Evolutionary conservation across 37 sponge, comb jelly and placozoan genomes (phyloP).

Genomic region (Aplysina aerophoba): DNA sequence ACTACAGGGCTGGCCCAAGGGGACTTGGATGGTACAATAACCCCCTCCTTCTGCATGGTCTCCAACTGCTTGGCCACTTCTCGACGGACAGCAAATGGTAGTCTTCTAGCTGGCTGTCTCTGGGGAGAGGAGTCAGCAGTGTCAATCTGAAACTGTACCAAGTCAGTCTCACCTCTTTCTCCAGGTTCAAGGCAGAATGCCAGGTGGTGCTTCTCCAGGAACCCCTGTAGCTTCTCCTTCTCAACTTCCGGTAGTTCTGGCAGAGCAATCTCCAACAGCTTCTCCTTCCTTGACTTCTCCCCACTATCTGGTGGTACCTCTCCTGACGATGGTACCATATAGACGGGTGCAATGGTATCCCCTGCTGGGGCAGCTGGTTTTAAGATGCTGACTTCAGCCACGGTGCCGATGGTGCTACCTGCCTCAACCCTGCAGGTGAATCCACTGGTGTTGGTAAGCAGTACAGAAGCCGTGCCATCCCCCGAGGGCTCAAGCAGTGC

Average conservation of each 20-base stretch:
- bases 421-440: conserved; percentile 13
- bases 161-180: neutral
- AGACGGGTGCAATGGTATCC: neutral
- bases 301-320: neutral
- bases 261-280: neutral
- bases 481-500: conserved; percentile 16
- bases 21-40: conserved; percentile 13
- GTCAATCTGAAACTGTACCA: neutral
- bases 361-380: neutral
- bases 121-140: conserved; percentile 26
- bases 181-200: conserved; percentile 24
- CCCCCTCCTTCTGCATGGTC: conserved; percentile 9
- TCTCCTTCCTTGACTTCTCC: neutral
- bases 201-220: neutral
- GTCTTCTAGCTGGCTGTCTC: conserved; percentile 2
- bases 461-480: conserved; percentile 22
- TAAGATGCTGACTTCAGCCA: neutral
- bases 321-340: neutral
- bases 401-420: conserved; percentile 18
- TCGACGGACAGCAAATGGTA: neutral
- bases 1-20: conserved; percentile 38
- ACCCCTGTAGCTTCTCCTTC: neutral
- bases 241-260: neutral
- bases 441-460: conserved; percentile 25
- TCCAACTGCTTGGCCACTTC: conserved; percentile 21